Evolutionary conservation across 2,888 invertebrate genomes (phyloP).

Genomic region (Didymodactylos carnosus): DNA sequence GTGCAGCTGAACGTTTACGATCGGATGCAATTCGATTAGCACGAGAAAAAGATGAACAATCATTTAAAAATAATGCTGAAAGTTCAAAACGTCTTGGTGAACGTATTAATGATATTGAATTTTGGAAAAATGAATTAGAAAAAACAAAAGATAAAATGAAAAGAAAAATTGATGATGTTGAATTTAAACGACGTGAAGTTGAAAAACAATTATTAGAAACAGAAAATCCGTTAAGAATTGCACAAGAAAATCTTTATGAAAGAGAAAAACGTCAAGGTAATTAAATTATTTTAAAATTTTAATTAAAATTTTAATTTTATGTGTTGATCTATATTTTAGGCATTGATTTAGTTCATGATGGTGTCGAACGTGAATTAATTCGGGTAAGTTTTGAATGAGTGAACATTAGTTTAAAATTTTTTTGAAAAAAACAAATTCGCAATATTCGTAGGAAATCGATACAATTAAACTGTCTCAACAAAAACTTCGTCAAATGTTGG

Average conservation of each 20-base stretch:
- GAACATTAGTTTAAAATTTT: neutral
- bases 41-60: constrained; percentile 36
- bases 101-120: constrained; percentile 69
- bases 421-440: neutral
- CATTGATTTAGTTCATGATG: constrained; percentile 70
- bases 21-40: constrained; percentile 31
- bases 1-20: constrained; percentile 37
- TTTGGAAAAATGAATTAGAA: constrained; percentile 52
- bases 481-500: constrained; percentile 51
- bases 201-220: constrained; percentile 53
- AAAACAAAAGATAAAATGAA: constrained; percentile 1
- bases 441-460: constrained; percentile 48
- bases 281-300: too few relatives aligned
- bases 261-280: constrained; percentile 60
- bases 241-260: constrained; percentile 77
- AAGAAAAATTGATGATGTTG: constrained; percentile 50
- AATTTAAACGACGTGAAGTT: constrained; percentile 52
- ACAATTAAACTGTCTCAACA: constrained; percentile 57
- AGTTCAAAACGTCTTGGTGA: constrained; percentile 61
- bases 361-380: constrained; percentile 62
- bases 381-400: constrained; percentile 32
- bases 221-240: constrained; percentile 71
- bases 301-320: too few relatives aligned
- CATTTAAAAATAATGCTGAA: constrained; percentile 43
- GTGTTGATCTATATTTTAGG: constrained; percentile 24